These are phyloP conservation scores for Echeneis naucrates DNA, from an alignment of 2,797 vertebrate genomes.

Conservation along the genomic window DNA sequence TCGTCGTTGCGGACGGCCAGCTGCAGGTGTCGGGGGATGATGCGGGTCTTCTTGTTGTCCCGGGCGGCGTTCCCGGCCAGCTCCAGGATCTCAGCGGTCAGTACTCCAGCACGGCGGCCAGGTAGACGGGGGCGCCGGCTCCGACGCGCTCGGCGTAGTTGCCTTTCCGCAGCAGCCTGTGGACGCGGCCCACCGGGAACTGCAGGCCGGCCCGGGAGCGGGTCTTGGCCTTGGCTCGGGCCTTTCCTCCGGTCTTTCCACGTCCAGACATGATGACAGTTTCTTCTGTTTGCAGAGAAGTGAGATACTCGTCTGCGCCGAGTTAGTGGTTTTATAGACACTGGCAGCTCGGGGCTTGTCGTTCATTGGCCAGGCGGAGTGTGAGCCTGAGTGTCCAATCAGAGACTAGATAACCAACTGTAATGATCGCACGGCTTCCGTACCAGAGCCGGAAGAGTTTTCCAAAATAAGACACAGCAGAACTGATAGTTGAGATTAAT, in stretches of 20 bases:
- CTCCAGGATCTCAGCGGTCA: constrained; percentile 54
- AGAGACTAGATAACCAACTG: rapidly evolving
- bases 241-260: constrained; percentile 9
- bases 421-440: background rate
- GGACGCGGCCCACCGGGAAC: constrained; percentile 38
- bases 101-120: constrained; percentile 34
- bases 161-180: constrained; percentile 27
- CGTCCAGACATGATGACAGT: constrained; percentile 26
- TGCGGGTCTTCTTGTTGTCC: constrained; percentile 56
- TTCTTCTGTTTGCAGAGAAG: no score
- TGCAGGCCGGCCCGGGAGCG: constrained; percentile 29
- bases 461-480: constrained; percentile 10
- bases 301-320: no score
- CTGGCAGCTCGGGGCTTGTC: rapidly evolving
- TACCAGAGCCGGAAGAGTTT: rapidly evolving
- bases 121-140: constrained; percentile 27
- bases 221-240: constrained; percentile 11
- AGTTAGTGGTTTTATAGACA: rapidly evolving
- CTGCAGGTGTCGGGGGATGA: constrained; percentile 70
- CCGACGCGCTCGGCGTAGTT: constrained; percentile 28
- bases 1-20: constrained; percentile 71
- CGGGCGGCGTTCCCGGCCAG: constrained; percentile 50
- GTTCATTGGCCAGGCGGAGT: constrained; percentile 7
- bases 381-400: background rate
- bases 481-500: no score